These are phyloP conservation scores for Alouatta palliata DNA, from an alignment of 2,113 vertebrate species.

Conservation along the genomic window DNA sequence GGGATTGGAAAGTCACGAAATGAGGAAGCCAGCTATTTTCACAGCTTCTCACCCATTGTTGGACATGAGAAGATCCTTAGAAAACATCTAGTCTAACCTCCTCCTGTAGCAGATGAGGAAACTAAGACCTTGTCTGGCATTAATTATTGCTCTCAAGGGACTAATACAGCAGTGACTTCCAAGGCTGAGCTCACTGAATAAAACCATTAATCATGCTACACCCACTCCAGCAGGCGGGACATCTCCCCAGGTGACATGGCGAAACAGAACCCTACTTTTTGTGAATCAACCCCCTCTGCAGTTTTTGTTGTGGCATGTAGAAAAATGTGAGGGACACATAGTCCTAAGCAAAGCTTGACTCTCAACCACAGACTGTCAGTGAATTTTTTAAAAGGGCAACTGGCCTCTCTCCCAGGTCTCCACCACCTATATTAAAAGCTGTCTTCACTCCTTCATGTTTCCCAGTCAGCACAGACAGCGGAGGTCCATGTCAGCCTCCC, in stretches of 20 bases:
- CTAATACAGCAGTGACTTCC: neutral
- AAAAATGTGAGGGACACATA: neutral
- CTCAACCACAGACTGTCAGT: too few relatives aligned
- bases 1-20: neutral
- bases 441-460: neutral
- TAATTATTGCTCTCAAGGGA: neutral
- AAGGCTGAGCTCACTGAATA: neutral
- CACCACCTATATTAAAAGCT: neutral
- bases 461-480: neutral
- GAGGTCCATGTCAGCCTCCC: neutral
- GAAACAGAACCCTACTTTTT: neutral
- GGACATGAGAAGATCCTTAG: neutral
- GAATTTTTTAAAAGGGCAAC: neutral
- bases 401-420: neutral
- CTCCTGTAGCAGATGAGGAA: too few relatives aligned
- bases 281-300: neutral
- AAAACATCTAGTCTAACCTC: neutral
- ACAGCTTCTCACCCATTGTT: neutral
- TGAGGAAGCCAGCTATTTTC: neutral
- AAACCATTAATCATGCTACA: accelerated
- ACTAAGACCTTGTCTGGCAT: accelerated
- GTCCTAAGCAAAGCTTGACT: neutral
- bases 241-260: neutral
- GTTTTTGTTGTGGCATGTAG: neutral
- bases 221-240: neutral